These are phyloP conservation scores for Parnassius orleans DNA, from an alignment of 2,888 invertebrate species.

Conservation along the genomic window DNA sequence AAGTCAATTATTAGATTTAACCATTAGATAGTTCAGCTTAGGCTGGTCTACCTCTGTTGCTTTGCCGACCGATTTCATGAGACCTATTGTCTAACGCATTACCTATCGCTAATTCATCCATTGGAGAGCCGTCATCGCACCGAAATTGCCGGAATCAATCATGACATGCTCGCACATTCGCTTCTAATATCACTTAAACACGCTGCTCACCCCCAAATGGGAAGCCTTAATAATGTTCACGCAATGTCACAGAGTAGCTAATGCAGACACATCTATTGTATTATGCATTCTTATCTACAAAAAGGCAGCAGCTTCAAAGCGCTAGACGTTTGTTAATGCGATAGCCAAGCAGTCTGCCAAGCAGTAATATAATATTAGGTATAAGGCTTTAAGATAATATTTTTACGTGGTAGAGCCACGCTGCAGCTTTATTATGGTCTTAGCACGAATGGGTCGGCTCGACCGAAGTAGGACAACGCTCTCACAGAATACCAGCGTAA, in stretches of 20 bases:
- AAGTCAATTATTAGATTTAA: slow-evolving; percentile 17
- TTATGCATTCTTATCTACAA: background rate
- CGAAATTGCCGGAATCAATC: slow-evolving; percentile 68
- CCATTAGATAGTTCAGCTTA: slow-evolving; percentile 15
- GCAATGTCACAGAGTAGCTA: slow-evolving; percentile 48
- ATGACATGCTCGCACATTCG: slow-evolving; percentile 57
- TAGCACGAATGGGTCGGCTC: too few relatives aligned
- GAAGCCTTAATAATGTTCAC: slow-evolving; percentile 71
- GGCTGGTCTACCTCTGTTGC: slow-evolving; percentile 2
- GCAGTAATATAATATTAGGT: too few relatives aligned
- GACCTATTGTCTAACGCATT: slow-evolving; percentile 30
- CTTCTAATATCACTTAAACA: slow-evolving; percentile 76
- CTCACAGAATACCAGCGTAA: too few relatives aligned
- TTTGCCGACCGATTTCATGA: background rate
- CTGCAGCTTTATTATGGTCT: too few relatives aligned
- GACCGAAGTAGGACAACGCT: too few relatives aligned
- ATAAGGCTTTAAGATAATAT: too few relatives aligned
- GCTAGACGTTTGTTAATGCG: background rate
- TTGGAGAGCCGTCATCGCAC: slow-evolving; percentile 31
- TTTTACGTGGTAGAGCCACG: too few relatives aligned
- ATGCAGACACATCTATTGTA: background rate
- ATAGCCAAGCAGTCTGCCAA: background rate
- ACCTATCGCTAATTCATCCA: slow-evolving; percentile 40
- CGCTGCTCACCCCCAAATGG: slow-evolving; percentile 59
- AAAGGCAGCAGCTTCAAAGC: too few relatives aligned